Percentiles rank a stretch among this genome's conserved stretches.
phyloP scores from a whole-genome alignment of 2,113 vertebrate species.

The Rhegmatorhina hoffmannsi region DNA sequence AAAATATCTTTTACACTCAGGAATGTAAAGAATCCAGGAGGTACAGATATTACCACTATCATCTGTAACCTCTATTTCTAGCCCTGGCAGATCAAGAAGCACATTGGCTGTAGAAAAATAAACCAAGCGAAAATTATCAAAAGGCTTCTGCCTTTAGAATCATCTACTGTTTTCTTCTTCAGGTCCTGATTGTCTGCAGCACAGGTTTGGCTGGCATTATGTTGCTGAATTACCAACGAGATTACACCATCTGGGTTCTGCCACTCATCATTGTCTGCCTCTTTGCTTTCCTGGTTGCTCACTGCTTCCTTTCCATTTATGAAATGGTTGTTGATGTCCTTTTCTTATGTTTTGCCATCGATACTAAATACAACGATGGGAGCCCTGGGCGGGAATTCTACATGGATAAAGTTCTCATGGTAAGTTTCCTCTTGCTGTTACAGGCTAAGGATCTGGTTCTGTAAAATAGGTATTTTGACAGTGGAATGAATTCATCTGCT shows the following conservation, averaged over 20 bases:
- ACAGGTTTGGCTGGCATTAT: conserved; percentile 92
- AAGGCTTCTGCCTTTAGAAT: not conserved
- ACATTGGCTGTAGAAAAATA: not conserved
- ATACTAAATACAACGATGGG: conserved; percentile 98
- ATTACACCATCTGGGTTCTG: conserved; percentile 95
- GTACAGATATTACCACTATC: not conserved
- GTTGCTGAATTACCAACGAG: conserved; percentile 92
- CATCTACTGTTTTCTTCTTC: conserved; percentile 30
- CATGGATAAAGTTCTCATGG: conserved; percentile 99
- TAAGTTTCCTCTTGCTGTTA: conserved; percentile 62
- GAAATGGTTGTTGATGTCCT: conserved; percentile 98
- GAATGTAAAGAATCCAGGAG: not conserved
- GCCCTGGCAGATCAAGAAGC: not conserved
- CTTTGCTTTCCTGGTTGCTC: conserved; percentile 96
- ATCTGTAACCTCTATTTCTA: not conserved
- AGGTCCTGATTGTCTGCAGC: conserved; percentile 92
- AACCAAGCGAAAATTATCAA: not conserved
- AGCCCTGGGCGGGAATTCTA: conserved; percentile 94
- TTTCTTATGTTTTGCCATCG: conserved; percentile 97
- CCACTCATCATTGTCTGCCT: conserved; percentile 95
- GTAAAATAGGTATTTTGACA: not conserved
- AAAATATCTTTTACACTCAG: not conserved
- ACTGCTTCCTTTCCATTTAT: conserved; percentile 98
- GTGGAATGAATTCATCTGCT: not conserved
- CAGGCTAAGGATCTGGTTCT: not conserved